These are phyloP conservation scores for Cerceris ruficornis DNA, from an alignment of 2,888 invertebrate species.

Conservation along the genomic window DNA sequence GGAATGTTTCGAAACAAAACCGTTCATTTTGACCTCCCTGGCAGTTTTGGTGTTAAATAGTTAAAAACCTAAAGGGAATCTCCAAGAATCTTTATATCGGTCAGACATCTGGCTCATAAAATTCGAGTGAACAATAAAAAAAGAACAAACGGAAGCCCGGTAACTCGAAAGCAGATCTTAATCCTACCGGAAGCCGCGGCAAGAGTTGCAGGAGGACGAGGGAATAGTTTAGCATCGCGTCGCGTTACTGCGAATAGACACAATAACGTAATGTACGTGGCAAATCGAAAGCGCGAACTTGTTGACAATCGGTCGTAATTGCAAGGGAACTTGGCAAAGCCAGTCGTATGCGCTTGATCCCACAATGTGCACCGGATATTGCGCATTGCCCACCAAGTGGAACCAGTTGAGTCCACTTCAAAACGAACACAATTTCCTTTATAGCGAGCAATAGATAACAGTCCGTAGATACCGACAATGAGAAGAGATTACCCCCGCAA, in stretches of 20 bases:
- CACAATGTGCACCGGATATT: slow-evolving; percentile 40
- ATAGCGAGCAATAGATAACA: slow-evolving; percentile 21
- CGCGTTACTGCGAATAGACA: neutral
- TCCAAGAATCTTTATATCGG: too few relatives aligned
- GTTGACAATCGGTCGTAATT: slow-evolving; percentile 46
- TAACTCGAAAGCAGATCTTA: too few relatives aligned
- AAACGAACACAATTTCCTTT: slow-evolving; percentile 22
- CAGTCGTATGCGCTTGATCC: slow-evolving; percentile 14
- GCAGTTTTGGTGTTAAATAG: too few relatives aligned
- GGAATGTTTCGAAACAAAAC: too few relatives aligned
- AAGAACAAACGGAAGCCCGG: too few relatives aligned
- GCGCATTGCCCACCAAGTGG: slow-evolving; percentile 24
- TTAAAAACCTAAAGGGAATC: too few relatives aligned
- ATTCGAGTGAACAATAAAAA: too few relatives aligned
- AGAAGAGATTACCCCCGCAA: slow-evolving; percentile 53
- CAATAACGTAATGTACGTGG: slow-evolving; percentile 6
- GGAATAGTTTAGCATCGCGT: neutral
- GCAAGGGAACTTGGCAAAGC: slow-evolving; percentile 25
- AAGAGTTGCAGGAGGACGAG: neutral
- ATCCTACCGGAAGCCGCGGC: too few relatives aligned
- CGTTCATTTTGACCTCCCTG: too few relatives aligned
- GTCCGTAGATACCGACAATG: slow-evolving; percentile 45
- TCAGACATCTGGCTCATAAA: too few relatives aligned
- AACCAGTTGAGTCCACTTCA: slow-evolving; percentile 29
- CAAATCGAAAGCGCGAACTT: slow-evolving; percentile 4